phyloP scores from a whole-genome alignment of 2,797 vertebrate species.

The Lepus oiostolus region DNA sequence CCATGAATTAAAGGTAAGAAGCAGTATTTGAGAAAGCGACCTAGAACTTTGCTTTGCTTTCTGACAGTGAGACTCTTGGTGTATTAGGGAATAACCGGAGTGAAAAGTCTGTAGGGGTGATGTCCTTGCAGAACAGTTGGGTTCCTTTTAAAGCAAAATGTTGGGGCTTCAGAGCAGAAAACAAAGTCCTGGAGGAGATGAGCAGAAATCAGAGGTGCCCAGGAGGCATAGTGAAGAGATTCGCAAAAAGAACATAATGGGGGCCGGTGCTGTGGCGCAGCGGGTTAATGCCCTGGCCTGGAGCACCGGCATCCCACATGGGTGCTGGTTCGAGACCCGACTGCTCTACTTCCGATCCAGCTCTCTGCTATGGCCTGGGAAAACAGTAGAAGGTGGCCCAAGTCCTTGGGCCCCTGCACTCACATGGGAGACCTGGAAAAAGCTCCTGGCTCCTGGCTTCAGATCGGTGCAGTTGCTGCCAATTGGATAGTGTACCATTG shows the following conservation, averaged over 20 bases:
- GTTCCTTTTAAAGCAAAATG: neutral
- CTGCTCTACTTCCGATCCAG: too few relatives aligned
- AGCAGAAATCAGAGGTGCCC: neutral
- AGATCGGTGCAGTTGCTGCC: too few relatives aligned
- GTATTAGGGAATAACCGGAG: neutral
- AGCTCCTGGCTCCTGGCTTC: too few relatives aligned
- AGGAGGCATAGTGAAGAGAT: neutral
- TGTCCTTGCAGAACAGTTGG: neutral
- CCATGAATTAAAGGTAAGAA: neutral
- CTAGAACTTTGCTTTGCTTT: neutral
- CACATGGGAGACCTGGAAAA: neutral
- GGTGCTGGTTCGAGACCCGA: too few relatives aligned
- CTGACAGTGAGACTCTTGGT: neutral
- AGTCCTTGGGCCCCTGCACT: too few relatives aligned
- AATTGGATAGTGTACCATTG: too few relatives aligned
- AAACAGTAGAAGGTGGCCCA: too few relatives aligned
- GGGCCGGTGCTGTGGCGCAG: too few relatives aligned
- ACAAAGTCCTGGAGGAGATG: neutral
- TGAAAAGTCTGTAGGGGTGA: neutral
- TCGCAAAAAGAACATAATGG: neutral
- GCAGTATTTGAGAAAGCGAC: neutral
- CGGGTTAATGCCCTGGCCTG: too few relatives aligned
- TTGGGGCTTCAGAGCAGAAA: neutral
- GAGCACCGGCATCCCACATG: too few relatives aligned
- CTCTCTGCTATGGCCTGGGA: too few relatives aligned